A percentile compares a stretch with the other conserved stretches of the same genome.
phyloP scores from a whole-genome alignment of 2,113 vertebrate genomes.

The Cisticola juncidis region DNA sequence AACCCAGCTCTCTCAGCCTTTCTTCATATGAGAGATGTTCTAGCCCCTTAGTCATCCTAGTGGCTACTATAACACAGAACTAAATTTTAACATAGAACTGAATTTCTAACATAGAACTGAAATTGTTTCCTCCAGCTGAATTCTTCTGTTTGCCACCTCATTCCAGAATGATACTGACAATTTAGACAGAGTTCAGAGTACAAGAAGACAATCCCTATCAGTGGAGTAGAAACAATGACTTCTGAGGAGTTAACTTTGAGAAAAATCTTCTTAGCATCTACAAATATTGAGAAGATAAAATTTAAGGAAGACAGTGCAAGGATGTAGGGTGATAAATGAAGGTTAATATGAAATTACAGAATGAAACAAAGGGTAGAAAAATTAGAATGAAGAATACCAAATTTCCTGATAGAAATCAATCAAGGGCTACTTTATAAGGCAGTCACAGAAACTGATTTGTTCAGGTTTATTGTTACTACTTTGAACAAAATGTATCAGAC shows the following conservation, averaged over 20 bases:
- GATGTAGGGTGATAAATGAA: background rate
- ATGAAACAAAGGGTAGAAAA: background rate
- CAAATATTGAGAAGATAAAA: background rate
- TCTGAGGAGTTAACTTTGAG: background rate
- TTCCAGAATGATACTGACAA: background rate
- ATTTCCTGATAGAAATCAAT: background rate
- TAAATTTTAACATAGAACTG: background rate
- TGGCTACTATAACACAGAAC: background rate
- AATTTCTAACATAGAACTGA: background rate
- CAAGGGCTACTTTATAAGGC: background rate
- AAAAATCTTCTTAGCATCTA: background rate
- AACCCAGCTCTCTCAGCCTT: background rate
- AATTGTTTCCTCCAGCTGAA: background rate
- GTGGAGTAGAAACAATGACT: background rate
- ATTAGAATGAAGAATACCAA: background rate
- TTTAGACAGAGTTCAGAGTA: background rate
- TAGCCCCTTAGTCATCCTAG: background rate
- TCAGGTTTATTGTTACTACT: background rate
- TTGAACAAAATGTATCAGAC: background rate
- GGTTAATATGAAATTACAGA: background rate
- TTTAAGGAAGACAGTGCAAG: background rate
- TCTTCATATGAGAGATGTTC: rapidly evolving
- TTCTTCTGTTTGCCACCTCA: background rate
- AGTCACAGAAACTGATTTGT: background rate
- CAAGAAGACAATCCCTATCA: background rate